phyloP scores from a whole-genome alignment of 2,113 vertebrate species.

The Brachionichthys hirsutus region DNA sequence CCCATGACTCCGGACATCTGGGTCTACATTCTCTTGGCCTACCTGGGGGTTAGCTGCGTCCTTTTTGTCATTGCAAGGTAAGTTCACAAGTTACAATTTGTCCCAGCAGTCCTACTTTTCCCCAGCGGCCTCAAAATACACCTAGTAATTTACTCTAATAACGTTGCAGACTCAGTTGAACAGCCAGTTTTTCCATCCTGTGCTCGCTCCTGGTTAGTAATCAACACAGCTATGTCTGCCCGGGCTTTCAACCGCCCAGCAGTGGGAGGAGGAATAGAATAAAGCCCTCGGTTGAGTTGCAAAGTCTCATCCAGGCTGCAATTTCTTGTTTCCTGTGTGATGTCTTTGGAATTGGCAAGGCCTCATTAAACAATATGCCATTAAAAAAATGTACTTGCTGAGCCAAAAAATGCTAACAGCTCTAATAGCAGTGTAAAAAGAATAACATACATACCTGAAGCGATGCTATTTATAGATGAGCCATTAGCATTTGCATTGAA shows the following conservation, averaged over 20 bases:
- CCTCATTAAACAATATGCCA: neutral
- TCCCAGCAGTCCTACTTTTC: neutral
- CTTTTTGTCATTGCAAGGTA: constrained; percentile 99
- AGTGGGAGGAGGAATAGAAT: constrained; percentile 28
- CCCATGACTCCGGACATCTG: constrained; percentile 97
- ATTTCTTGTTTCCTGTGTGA: constrained; percentile 46
- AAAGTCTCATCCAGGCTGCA: constrained; percentile 29
- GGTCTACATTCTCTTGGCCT: constrained; percentile 98
- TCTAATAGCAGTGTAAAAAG: constrained; percentile 8
- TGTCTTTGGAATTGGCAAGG: constrained; percentile 27
- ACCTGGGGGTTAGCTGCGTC: constrained; percentile 97
- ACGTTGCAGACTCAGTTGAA: constrained; percentile 26
- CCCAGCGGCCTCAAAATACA: constrained; percentile 2
- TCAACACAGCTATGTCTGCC: constrained; percentile 59
- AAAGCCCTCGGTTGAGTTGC: constrained; percentile 23
- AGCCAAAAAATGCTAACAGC: constrained; percentile 6
- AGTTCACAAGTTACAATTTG: constrained; percentile 41
- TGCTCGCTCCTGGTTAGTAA: constrained; percentile 48
- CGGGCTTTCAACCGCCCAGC: constrained; percentile 35
- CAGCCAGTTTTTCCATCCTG: constrained; percentile 36
- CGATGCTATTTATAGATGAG: constrained; percentile 50
- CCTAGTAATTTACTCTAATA: constrained; percentile 42
- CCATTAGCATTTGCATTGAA: constrained; percentile 32
- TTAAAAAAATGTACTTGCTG: constrained; percentile 11
- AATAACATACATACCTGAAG: constrained; percentile 32